Base-by-base conservation (phyloP, 2,113 vertebrate genomes). In the Rhagologus leucostigma region DNA sequence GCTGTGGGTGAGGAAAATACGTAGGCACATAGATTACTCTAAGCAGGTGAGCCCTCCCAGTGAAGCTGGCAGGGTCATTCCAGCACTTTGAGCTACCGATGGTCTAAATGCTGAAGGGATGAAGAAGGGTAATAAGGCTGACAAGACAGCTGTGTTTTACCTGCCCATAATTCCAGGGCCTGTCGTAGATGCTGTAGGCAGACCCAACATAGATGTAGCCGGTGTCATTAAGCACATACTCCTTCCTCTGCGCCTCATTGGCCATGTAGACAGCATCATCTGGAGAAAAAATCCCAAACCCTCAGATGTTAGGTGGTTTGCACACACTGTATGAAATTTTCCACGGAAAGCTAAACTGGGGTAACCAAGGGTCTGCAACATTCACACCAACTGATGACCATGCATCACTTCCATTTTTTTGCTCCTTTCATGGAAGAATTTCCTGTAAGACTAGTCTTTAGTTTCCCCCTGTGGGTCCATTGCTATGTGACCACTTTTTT, bases 81-180 rank as follows among this genome's bases (percentile, higher is more conserved):
- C 69, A 74, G 35, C 3, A 1, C 35, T 60, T 30, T 12, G 73
- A 84, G 59, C 47, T 78, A 13, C 27, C 76, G n/a, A 16, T 0
- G 3, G 18, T n/a, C 29, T 94, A 41, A 47, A 41, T 3, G 8
- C 41, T 5, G 5, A n/a, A 32, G 33, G 49, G 29, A 39, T 30
- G 37, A 74, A 24, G 18, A 39, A 73, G 15, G 11, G 16, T 27
- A 50, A 23, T 9, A 63, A 8, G 1, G 1, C 33, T 5, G 2
- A 37, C 11, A 39, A 37, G 49, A 46, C 20, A 68, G 30, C 33
- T 30, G 15, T 7, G 49, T 11, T 59, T 94, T 96, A 98, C 98
- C 98, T 98, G 98, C 49, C 98, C 98, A 0, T 94, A 98, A 94
- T 97, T 98, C 98, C 98, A 98, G 52, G 98, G 97, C 62, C 86